Conservation (phyloP, 2,113 vertebrate species). For the Nestor notabilis region DNA sequence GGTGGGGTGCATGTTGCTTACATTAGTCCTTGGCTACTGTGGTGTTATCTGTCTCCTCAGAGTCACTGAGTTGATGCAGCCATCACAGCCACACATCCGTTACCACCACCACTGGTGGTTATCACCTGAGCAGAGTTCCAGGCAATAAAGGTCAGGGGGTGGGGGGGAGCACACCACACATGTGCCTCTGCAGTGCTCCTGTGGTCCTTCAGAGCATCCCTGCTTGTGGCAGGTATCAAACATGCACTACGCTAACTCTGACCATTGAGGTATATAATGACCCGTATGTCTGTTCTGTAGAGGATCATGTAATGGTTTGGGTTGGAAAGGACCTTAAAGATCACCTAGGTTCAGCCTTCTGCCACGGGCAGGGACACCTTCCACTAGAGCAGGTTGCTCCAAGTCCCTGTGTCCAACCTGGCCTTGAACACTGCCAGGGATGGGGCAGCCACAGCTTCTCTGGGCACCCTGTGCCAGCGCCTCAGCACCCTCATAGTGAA, state of each 20-base stretch:
- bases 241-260: not conserved
- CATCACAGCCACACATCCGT: not conserved
- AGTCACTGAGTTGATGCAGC: not conserved
- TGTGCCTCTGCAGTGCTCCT: not conserved
- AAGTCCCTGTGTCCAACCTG: not conserved
- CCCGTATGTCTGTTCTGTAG: rapidly evolving
- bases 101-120: not conserved
- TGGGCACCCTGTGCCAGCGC: rapidly evolving
- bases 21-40: not conserved
- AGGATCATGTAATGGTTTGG: not conserved
- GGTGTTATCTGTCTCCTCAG: not conserved
- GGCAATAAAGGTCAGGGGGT: not conserved
- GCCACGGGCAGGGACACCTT: not conserved
- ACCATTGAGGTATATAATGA: not conserved
- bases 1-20: not conserved
- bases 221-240: not conserved
- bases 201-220: not conserved
- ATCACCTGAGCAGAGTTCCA: not conserved
- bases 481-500: not conserved
- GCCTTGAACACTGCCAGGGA: not conserved
- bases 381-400: not conserved
- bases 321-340: not conserved
- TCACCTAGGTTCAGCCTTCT: not conserved
- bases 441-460: not conserved
- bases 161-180: not conserved